Evolutionary conservation across 2,797 vertebrate species (phyloP).

Genomic region (Spatula clypeata): DNA sequence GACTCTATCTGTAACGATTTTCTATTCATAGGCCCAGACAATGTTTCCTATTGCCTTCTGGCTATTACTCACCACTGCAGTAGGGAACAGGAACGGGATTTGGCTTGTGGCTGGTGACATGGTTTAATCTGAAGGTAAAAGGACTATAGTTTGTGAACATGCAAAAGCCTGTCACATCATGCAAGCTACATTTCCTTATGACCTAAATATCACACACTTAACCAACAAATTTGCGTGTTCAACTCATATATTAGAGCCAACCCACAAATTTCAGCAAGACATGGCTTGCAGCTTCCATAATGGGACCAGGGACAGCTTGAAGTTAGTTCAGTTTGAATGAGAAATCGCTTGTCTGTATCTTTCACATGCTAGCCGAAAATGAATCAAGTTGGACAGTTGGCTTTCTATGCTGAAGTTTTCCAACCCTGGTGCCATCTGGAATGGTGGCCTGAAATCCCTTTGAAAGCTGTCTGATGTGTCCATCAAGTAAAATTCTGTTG

Average conservation of each 20-base stretch:
- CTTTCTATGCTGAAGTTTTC: neutral
- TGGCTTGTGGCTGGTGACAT: neutral
- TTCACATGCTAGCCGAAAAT: neutral
- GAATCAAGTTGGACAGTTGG: neutral
- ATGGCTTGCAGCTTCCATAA: neutral
- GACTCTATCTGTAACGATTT: neutral
- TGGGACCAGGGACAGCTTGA: neutral
- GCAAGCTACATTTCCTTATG: neutral
- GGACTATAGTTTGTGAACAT: neutral
- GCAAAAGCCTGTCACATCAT: neutral
- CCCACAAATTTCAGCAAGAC: neutral
- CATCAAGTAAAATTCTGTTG: neutral
- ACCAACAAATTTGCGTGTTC: neutral
- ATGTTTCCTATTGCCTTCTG: neutral
- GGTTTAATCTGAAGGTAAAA: neutral
- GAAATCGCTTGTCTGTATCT: neutral
- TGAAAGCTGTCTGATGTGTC: neutral
- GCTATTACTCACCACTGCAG: neutral
- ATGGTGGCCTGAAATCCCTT: neutral
- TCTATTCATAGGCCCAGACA: neutral
- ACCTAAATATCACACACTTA: neutral
- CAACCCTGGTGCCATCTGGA: neutral
- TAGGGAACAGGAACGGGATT: neutral
- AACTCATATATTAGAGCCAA: neutral
- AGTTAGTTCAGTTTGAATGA: neutral